A percentile compares a stretch with the other conserved stretches of the same genome.
Conservation (phyloP, 2,888 invertebrate genomes). For the Julus scandinavius region DNA sequence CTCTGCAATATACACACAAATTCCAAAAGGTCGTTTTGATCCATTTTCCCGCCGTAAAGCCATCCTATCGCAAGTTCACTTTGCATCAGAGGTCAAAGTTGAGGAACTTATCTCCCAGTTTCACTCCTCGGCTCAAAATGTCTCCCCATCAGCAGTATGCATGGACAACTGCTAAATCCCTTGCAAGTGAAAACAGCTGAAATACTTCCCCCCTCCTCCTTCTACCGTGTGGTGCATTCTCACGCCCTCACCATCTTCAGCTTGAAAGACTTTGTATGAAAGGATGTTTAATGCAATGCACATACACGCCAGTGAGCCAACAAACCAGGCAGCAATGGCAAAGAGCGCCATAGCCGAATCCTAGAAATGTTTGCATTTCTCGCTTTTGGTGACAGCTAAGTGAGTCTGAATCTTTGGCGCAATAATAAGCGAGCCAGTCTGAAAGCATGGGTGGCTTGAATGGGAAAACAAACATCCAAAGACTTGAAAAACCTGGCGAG, state of each 20-base stretch:
- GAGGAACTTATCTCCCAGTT: not conserved
- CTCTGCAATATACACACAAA: not conserved
- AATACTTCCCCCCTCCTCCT: not conserved
- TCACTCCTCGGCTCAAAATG: not conserved
- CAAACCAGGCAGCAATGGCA: conserved; percentile 29
- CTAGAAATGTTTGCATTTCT: conserved; percentile 30
- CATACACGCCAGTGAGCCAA: conserved; percentile 39
- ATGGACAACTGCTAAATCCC: conserved; percentile 9
- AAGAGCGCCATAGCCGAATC: not conserved
- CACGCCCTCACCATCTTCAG: conserved; percentile 40
- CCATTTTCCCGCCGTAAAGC: not conserved
- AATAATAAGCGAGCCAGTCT: conserved; percentile 21
- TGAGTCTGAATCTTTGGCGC: conserved; percentile 36
- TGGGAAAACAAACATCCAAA: conserved; percentile 8
- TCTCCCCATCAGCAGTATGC: not conserved
- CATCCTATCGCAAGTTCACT: not conserved
- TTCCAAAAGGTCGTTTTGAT: not conserved
- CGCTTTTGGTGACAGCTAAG: conserved; percentile 46
- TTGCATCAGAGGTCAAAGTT: not conserved
- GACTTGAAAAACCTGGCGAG: conserved; percentile 40
- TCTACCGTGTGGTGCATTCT: conserved; percentile 23
- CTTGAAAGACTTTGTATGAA: conserved; percentile 31
- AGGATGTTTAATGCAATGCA: conserved; percentile 20
- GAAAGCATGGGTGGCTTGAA: conserved; percentile 37
- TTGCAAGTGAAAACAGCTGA: conserved; percentile 13